Percentiles rank a stretch among this genome's conserved stretches.
Evolutionary conservation across 2,797 vertebrate species (phyloP).

Genomic region (Chelmon rostratus): DNA sequence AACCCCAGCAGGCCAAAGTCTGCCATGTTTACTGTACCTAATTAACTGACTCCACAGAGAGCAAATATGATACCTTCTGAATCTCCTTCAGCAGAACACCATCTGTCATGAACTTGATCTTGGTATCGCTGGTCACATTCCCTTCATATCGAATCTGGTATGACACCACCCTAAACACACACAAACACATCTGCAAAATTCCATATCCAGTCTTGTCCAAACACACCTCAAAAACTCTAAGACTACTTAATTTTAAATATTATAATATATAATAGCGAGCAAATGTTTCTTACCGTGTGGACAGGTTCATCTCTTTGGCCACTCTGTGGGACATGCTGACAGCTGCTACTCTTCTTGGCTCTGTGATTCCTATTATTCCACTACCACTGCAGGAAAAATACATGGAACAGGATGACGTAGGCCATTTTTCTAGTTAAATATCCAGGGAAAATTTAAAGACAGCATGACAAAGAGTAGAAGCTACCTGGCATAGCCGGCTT

Average conservation of each 20-base stretch:
- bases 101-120: conserved; percentile 98
- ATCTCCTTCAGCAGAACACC: conserved; percentile 97
- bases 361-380: conserved; percentile 91
- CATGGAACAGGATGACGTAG: not conserved
- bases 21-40: not conserved
- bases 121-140: conserved; percentile 92
- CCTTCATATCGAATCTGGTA: conserved; percentile 98
- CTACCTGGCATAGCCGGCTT: conserved; percentile 95
- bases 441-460: not conserved
- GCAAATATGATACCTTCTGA: conserved; percentile 88
- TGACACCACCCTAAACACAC: conserved; percentile 90
- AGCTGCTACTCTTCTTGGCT: conserved; percentile 95
- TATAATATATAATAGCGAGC: not conserved
- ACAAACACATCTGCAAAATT: conserved; percentile 8
- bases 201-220: not conserved
- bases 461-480: rapidly evolving
- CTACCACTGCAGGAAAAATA: conserved; percentile 75
- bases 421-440: not conserved
- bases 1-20: not conserved
- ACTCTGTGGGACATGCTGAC: conserved; percentile 97
- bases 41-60: not conserved
- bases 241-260: not conserved
- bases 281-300: conserved; percentile 85
- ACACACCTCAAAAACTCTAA: not conserved
- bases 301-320: conserved; percentile 95